Base-by-base conservation (phyloP, 2,797 vertebrate genomes). In the Peromyscus attwateri region DNA sequence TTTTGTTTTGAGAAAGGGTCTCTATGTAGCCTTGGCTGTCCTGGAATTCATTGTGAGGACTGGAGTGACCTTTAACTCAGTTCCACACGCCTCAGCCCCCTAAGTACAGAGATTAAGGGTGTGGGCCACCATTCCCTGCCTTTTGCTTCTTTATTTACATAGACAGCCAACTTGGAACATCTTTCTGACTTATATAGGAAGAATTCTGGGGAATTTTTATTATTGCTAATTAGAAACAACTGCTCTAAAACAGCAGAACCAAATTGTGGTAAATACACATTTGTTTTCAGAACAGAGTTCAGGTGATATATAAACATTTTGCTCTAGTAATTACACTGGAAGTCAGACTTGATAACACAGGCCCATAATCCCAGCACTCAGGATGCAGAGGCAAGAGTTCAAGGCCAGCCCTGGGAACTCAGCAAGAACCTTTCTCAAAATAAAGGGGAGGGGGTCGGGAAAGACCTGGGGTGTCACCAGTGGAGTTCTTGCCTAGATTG, bases 221-320 rank as follows among this genome's bases (percentile, higher is more conserved):
- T 93, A 83, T 14, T 82, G 34, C 31, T 68, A 62, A 90, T 17
- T 92, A 71, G 66, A 97, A 83, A 90, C 76, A 81, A 91, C 25
- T 79, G 37, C 14, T 89, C 2, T 87, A 37, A 84, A 91, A 68
- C 16, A 79, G 6, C 73, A 77, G 2, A 25, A 12, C 49, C 55
- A 79, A n/a, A 68, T n/a, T 92, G 12, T 76, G 55, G 31, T 68
- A 29, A 7, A 60, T 40, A 43, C 34, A 29, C 34, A 46, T 87
- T 93, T 77, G 46, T 37, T 82, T 95, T 87, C 37, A 62, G 55
- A 89, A 95, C 68, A 88, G 23, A 37, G 29, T 91, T 52, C 64
- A 87, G 43, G 29, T 94, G 31, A 13, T 60, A 92, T n/a, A 9
- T 40, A 49, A 55, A 60, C 17, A 13, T 93, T 95, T 91, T 46